A percentile compares a stretch with the other conserved stretches of the same genome.
Evolutionary conservation across 2,113 vertebrate genomes (phyloP).

Genomic region (Larimichthys crocea): DNA sequence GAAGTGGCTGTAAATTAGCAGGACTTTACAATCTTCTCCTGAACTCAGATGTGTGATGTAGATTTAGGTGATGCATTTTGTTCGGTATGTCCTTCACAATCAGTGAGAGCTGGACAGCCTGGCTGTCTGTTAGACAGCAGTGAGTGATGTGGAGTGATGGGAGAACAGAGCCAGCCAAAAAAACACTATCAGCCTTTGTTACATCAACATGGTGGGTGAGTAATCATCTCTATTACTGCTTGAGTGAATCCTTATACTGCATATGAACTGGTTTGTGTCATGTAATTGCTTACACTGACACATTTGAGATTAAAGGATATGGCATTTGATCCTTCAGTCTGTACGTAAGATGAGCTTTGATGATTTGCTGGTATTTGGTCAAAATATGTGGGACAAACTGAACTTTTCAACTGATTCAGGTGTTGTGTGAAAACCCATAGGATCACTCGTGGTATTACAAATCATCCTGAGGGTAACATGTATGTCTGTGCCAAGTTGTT

Average conservation of each 20-base stretch:
- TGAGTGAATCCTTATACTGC: not conserved
- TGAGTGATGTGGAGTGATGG: constrained; percentile 19
- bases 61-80: constrained; percentile 31
- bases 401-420: too few relatives aligned
- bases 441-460: too few relatives aligned
- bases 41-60: constrained; percentile 32
- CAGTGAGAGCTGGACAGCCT: constrained; percentile 10
- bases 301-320: not conserved
- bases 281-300: not conserved
- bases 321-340: not conserved
- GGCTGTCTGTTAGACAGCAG: constrained; percentile 23
- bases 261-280: not conserved
- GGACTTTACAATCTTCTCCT: constrained; percentile 27
- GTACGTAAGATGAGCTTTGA: not conserved
- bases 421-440: too few relatives aligned
- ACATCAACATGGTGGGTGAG: constrained; percentile 2
- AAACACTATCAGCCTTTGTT: constrained; percentile 6
- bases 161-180: constrained; percentile 24
- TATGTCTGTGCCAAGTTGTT: too few relatives aligned
- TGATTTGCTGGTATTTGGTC: too few relatives aligned
- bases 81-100: constrained; percentile 23
- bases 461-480: too few relatives aligned
- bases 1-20: constrained; percentile 59
- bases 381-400: too few relatives aligned
- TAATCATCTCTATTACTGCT: constrained; percentile 14